A percentile compares a stretch with the other conserved stretches of the same genome.
phyloP scores from a whole-genome alignment of 1,140 invertebrate species.

The Scaptomyza montana region DNA sequence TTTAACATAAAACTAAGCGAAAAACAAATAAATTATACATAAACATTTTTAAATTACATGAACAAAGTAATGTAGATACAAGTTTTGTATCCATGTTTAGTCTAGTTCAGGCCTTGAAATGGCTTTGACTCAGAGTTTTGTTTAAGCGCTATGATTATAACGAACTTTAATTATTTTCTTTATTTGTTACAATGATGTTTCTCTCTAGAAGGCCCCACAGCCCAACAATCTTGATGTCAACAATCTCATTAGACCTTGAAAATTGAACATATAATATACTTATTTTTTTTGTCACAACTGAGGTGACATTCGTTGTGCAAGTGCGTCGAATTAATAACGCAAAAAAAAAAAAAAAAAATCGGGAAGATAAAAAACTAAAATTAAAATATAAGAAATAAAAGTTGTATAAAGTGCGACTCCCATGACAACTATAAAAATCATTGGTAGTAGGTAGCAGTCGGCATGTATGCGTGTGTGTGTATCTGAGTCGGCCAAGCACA shows the following conservation, averaged over 20 bases:
- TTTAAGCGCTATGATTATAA: slow-evolving; percentile 26
- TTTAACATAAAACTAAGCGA: background rate
- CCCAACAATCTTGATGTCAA: slow-evolving; percentile 68
- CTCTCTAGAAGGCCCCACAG: slow-evolving; percentile 35
- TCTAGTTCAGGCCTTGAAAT: slow-evolving; percentile 62
- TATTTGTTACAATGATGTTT: slow-evolving; percentile 78
- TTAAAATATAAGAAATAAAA: slow-evolving; percentile 38
- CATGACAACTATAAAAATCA: slow-evolving; percentile 68
- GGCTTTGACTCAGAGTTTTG: slow-evolving; percentile 16
- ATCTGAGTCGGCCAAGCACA: slow-evolving; percentile 39
- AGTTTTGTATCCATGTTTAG: background rate
- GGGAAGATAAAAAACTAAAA: slow-evolving; percentile 26
- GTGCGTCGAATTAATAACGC: slow-evolving; percentile 77
- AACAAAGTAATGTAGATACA: slow-evolving; percentile 52
- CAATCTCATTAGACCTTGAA: slow-evolving; percentile 81
- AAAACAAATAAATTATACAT: slow-evolving; percentile 19
- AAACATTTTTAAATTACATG: slow-evolving; percentile 3
- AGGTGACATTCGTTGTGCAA: slow-evolving; percentile 69
- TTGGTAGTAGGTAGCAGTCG: slow-evolving; percentile 12
- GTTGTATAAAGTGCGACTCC: slow-evolving; percentile 61
- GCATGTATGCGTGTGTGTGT: slow-evolving; percentile 2
- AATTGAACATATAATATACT: slow-evolving; percentile 34
- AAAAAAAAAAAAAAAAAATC: slow-evolving; percentile 30
- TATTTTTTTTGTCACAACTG: slow-evolving; percentile 50
- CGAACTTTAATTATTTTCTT: slow-evolving; percentile 70